Evolutionary conservation across 2,797 vertebrate species (phyloP).

Genomic region (Oryzias sinensis): DNA sequence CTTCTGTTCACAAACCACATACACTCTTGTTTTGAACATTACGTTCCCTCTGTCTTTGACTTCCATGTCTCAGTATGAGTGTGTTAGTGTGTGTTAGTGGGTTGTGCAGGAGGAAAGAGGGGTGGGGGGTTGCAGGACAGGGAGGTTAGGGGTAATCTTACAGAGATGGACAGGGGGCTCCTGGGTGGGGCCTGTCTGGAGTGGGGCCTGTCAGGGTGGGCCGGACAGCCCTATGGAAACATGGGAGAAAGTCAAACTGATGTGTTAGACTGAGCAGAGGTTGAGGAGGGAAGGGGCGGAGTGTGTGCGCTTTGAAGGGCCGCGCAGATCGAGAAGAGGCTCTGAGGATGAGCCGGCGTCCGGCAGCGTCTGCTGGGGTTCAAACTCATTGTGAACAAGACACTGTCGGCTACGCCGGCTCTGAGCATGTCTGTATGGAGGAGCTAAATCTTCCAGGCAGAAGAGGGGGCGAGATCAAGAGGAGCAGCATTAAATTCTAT

Average conservation of each 20-base stretch:
- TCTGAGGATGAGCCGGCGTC: slow-evolving; percentile 8
- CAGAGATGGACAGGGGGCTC: slow-evolving; percentile 79
- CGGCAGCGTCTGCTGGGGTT: slow-evolving; percentile 8
- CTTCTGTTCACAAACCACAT: not conserved
- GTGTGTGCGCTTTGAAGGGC: slow-evolving; percentile 25
- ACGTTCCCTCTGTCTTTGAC: not conserved
- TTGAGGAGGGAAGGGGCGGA: slow-evolving; percentile 8
- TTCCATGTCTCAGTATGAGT: slow-evolving; percentile 18
- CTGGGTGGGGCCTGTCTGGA: slow-evolving; percentile 79
- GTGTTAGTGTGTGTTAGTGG: slow-evolving; percentile 21
- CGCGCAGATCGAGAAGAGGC: slow-evolving; percentile 18
- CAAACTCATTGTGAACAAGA: slow-evolving; percentile 1
- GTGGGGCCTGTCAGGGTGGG: slow-evolving; percentile 77
- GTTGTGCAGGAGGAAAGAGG: slow-evolving; percentile 9
- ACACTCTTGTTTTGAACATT: not conserved
- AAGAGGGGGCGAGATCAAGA: slow-evolving; percentile 23
- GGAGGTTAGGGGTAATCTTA: slow-evolving; percentile 67
- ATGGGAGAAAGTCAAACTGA: slow-evolving; percentile 75
- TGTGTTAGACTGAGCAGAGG: slow-evolving; percentile 56
- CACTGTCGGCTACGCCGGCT: no score
- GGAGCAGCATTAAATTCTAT: slow-evolving; percentile 42
- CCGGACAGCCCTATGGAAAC: slow-evolving; percentile 75
- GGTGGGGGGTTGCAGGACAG: slow-evolving; percentile 1
- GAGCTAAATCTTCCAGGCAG: slow-evolving; percentile 8
- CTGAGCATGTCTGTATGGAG: no score